Evolutionary conservation across 2,113 vertebrate genomes (phyloP).

Genomic region (Rhea pennata): DNA sequence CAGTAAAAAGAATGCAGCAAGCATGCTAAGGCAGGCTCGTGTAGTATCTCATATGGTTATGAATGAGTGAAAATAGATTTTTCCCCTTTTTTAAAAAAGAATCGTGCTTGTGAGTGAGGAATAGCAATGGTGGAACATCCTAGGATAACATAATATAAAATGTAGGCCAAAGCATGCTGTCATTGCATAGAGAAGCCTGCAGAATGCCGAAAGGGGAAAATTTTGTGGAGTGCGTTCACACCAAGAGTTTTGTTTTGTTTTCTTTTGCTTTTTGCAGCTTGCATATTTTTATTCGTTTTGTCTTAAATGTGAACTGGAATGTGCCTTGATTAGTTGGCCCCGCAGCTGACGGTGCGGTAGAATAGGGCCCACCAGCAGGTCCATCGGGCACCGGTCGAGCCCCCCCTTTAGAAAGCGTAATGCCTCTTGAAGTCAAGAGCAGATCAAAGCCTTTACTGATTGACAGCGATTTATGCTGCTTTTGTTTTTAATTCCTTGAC

Average conservation of each 20-base stretch:
- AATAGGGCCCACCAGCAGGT: conserved; percentile 19
- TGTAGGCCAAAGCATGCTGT: background rate
- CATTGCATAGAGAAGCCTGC: background rate
- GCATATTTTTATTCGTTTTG: background rate
- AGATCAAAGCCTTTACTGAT: conserved; percentile 68
- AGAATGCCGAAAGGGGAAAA: background rate
- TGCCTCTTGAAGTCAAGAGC: conserved; percentile 58
- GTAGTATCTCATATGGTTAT: background rate
- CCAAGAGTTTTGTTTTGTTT: background rate
- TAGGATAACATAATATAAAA: background rate
- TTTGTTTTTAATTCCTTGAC: conserved; percentile 75
- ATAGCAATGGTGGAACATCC: background rate
- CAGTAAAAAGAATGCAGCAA: background rate
- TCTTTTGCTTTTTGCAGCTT: conserved; percentile 38
- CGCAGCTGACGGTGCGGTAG: background rate
- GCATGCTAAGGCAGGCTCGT: background rate
- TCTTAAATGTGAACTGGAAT: conserved; percentile 48
- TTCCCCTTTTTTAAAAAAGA: background rate
- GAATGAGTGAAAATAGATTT: background rate
- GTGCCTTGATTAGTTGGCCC: background rate
- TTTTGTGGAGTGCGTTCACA: background rate
- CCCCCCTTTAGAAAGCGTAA: conserved; percentile 60
- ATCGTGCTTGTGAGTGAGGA: conserved; percentile 12
- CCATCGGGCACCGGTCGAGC: conserved; percentile 52
- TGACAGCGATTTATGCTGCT: conserved; percentile 62